phyloP scores from a whole-genome alignment of 2,113 vertebrate genomes.

The Mobula hypostoma region DNA sequence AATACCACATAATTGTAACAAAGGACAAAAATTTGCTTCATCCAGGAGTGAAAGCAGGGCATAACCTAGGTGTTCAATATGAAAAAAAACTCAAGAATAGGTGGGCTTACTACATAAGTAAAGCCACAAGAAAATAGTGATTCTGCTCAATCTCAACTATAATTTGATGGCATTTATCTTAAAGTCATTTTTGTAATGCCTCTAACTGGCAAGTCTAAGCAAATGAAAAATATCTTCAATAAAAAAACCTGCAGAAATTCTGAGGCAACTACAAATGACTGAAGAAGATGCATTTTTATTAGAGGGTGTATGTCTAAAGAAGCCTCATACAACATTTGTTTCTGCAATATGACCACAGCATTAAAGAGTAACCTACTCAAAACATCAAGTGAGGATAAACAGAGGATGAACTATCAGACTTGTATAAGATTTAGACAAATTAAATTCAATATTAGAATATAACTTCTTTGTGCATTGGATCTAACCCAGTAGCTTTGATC shows the following conservation, averaged over 20 bases:
- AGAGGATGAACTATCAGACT: no score
- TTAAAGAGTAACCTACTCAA: no score
- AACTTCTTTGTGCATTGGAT: no score
- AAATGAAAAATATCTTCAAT: background rate
- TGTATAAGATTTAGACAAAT: no score
- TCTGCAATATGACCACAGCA: no score
- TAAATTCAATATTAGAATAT: no score
- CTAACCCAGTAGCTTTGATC: no score
- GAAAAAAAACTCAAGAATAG: background rate
- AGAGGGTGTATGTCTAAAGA: background rate
- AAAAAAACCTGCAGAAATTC: background rate
- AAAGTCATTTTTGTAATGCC: background rate
- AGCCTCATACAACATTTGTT: no score
- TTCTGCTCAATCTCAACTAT: background rate
- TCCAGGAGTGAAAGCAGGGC: background rate
- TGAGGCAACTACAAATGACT: background rate
- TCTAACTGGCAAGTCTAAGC: background rate
- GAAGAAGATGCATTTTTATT: background rate
- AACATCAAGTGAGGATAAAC: no score
- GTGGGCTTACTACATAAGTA: background rate
- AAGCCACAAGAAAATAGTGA: background rate
- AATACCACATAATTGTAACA: background rate
- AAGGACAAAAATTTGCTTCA: no score
- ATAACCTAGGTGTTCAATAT: background rate
- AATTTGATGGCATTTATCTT: background rate